These are phyloP conservation scores for Gymnocephalus cernua DNA, from an alignment of 2,113 vertebrate species.

Conservation along the genomic window DNA sequence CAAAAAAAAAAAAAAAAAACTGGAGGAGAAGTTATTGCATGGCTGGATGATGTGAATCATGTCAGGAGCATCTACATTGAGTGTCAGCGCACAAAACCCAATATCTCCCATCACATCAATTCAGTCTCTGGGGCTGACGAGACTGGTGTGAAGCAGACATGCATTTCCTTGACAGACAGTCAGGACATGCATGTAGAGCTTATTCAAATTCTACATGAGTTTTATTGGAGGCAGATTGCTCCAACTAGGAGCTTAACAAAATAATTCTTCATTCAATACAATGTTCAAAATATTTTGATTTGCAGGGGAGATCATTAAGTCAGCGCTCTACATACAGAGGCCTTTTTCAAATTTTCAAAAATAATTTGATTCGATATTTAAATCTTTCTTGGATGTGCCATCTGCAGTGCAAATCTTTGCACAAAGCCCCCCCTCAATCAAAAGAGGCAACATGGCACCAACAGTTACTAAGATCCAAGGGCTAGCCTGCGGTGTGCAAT, in stretches of 20 bases:
- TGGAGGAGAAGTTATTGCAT: slow-evolving; percentile 51
- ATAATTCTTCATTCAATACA: not conserved
- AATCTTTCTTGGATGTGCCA: not conserved
- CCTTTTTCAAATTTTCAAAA: not conserved
- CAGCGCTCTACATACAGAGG: not conserved
- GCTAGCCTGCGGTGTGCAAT: slow-evolving; percentile 53
- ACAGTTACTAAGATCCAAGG: slow-evolving; percentile 51
- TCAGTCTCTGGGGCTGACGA: not conserved
- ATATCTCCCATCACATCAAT: slow-evolving; percentile 30
- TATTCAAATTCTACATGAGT: slow-evolving; percentile 1
- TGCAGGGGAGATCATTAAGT: not conserved
- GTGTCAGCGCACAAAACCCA: slow-evolving; percentile 5
- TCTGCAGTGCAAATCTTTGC: slow-evolving; percentile 14
- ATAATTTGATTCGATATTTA: slow-evolving; percentile 2
- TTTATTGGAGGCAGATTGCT: not conserved
- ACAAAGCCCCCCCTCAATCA: slow-evolving; percentile 55
- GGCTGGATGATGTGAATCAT: slow-evolving; percentile 42
- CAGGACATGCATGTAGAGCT: not conserved
- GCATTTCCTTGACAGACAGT: slow-evolving; percentile 30
- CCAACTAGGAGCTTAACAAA: not conserved
- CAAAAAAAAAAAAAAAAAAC: slow-evolving; percentile 48
- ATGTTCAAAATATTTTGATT: slow-evolving; percentile 12
- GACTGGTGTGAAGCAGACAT: not conserved
- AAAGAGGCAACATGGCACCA: slow-evolving; percentile 61
- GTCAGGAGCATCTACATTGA: slow-evolving; percentile 49